Conservation (phyloP, 1,140 invertebrate genomes). For the Berghia stephanieae region DNA sequence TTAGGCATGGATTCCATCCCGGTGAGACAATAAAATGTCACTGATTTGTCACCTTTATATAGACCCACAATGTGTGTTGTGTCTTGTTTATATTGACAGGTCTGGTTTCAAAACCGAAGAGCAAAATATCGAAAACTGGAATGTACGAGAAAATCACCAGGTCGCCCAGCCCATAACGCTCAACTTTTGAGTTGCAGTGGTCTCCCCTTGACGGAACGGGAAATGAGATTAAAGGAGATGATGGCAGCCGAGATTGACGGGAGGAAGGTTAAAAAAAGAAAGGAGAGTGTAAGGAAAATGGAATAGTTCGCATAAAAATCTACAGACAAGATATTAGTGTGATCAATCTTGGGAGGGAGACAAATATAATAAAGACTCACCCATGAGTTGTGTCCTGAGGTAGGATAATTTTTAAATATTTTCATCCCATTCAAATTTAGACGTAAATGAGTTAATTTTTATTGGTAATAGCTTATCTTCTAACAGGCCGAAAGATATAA, state of each 20-base stretch:
- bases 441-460: too few relatives aligned
- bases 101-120: constrained; percentile 99
- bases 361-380: too few relatives aligned
- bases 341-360: too few relatives aligned
- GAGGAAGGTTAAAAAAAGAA: constrained; percentile 77
- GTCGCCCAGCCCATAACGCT: constrained; percentile 96
- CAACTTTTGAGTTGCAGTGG: constrained; percentile 97
- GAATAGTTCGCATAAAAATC: too few relatives aligned
- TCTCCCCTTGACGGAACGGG: constrained; percentile 90
- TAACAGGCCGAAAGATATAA: too few relatives aligned
- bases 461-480: too few relatives aligned
- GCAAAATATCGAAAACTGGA: constrained; percentile 99
- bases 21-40: background rate
- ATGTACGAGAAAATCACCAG: constrained; percentile 98
- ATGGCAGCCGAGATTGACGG: constrained; percentile 76
- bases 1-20: background rate
- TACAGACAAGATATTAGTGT: too few relatives aligned
- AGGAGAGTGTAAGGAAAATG: constrained; percentile 32
- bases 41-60: background rate
- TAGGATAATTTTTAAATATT: too few relatives aligned
- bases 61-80: constrained; percentile 16
- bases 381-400: too few relatives aligned
- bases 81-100: constrained; percentile 77
- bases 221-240: constrained; percentile 89
- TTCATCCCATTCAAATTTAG: too few relatives aligned